These are phyloP conservation scores for Dasyornis broadbenti DNA, from an alignment of 2,113 vertebrate species.

Conservation along the genomic window DNA sequence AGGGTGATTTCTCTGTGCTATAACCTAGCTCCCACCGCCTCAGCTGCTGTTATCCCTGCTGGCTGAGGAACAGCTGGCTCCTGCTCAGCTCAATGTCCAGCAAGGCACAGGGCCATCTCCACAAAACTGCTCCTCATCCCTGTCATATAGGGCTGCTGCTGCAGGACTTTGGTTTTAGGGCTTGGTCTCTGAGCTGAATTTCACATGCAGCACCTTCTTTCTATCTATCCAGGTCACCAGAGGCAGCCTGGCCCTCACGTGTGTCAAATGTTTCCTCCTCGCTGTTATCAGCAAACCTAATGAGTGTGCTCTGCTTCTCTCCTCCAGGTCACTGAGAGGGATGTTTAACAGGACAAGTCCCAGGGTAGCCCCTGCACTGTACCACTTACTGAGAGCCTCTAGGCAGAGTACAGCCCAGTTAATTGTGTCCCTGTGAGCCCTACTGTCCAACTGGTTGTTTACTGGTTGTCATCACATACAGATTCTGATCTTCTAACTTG, in stretches of 20 bases:
- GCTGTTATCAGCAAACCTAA: background rate
- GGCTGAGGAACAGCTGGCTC: accelerated
- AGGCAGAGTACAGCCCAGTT: background rate
- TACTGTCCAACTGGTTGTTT: background rate
- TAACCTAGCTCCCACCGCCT: accelerated
- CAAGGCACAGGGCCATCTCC: background rate
- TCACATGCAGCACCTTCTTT: background rate
- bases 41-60: background rate
- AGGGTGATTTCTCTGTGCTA: accelerated
- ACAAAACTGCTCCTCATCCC: background rate
- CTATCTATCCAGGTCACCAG: background rate
- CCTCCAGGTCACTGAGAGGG: background rate
- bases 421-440: background rate
- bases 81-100: background rate
- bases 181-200: background rate
- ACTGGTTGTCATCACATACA: background rate
- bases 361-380: background rate
- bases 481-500: background rate
- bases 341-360: background rate
- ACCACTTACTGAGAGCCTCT: background rate
- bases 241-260: background rate
- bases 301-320: background rate
- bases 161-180: background rate
- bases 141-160: background rate
- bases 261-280: accelerated